Percentiles rank a stretch among this genome's conserved stretches.
phyloP scores from a whole-genome alignment of 1,140 invertebrate species.

The Melanaphis sacchari region DNA sequence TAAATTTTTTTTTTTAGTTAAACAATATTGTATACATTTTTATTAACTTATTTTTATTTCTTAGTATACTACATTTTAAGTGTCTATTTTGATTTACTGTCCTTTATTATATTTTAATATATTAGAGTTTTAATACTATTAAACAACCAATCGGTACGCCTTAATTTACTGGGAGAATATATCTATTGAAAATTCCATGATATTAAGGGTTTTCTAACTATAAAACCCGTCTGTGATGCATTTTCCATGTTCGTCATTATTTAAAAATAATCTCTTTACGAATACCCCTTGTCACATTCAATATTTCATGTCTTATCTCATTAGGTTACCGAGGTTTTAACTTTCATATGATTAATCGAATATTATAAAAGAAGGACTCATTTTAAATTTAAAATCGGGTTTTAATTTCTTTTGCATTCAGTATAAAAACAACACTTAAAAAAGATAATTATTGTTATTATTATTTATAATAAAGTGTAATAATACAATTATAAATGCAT shows the following conservation, averaged over 20 bases:
- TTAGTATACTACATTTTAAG: background rate
- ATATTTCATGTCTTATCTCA: conserved; percentile 30
- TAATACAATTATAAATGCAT: background rate
- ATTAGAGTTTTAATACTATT: background rate
- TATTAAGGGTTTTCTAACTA: background rate
- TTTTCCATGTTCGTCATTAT: conserved; percentile 29
- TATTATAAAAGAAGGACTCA: background rate
- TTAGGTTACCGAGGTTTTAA: background rate
- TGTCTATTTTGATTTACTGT: background rate
- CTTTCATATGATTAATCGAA: background rate
- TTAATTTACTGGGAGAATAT: background rate
- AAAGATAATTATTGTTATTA: background rate
- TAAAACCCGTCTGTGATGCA: background rate
- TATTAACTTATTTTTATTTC: background rate
- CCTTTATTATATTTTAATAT: background rate
- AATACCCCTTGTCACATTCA: background rate
- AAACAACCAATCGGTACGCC: background rate
- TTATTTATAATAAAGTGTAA: background rate
- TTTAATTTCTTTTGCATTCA: background rate
- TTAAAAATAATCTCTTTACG: conserved; percentile 8
- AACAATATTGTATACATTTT: background rate
- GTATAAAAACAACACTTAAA: background rate
- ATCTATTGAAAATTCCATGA: background rate
- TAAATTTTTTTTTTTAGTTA: background rate
- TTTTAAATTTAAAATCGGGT: background rate